Base-by-base conservation (phyloP, 2,113 vertebrate species). In the Alethe diademata region DNA sequence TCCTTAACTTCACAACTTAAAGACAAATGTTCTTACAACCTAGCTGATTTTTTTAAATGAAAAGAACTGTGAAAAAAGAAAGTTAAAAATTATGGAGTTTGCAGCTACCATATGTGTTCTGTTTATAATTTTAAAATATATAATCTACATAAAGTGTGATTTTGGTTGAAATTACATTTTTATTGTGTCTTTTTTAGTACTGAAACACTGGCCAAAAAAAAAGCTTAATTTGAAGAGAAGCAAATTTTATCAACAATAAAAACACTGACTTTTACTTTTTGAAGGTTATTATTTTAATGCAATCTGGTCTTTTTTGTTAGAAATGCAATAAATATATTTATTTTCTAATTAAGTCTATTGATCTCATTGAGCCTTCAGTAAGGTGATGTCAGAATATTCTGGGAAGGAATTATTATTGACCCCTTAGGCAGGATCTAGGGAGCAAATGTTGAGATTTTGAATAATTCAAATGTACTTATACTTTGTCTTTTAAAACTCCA, bases 141-240 rank as follows among this genome's bases (percentile, higher is more conserved):
- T 69, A 28, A 80, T 60, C 36, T 95, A 12, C 58, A 83, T 74
- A 89, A 89, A 67, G 22, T 84, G 53, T 89, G 69, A 81, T 91
- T 97, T 97, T 78, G 29, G 40, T n/a, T 87, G 58, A 43, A 82
- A 96, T 96, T 96, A 6, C n/a, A 90, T 80, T 94, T 96, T 73
- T 86, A 40, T 88, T 84, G 31, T 75, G 57, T 61, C 25, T 14
- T 89, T 56, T 65, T 90, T 69, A 50, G 31, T 45, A 51, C 12
- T 53, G 75, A 87, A 40, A 87, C 58, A 69, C 29, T 85, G 38
- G 48, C 28, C 38, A 72, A 51, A 81, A 28, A 50, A 36, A 64
- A 42, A 38, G 1, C 4, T 72, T 62, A 67, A 16, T 85, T 78
- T 75, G 25, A 82, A 86, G 69, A 57, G 22, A 62, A 40, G 35